A percentile compares a stretch with the other conserved stretches of the same genome.
phyloP scores from a whole-genome alignment of 1,140 invertebrate species.

The Colletes gigas region DNA sequence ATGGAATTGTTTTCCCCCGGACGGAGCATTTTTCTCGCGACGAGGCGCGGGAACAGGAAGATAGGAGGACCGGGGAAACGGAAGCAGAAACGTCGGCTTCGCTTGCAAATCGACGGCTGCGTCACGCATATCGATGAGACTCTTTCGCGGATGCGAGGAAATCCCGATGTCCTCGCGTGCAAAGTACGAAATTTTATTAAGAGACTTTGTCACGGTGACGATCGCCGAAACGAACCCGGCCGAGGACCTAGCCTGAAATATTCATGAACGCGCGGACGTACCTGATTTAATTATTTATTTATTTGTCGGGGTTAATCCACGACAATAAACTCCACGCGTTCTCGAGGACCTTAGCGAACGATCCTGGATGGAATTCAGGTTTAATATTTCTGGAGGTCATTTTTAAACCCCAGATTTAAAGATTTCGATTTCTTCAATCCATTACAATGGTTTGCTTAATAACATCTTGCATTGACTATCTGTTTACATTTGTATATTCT shows the following conservation, averaged over 20 bases:
- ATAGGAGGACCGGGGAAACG: not conserved
- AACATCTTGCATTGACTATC: too few relatives aligned
- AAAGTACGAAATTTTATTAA: not conserved
- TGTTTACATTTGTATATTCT: too few relatives aligned
- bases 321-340: too few relatives aligned
- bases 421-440: too few relatives aligned
- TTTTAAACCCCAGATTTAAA: too few relatives aligned
- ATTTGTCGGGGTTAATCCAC: too few relatives aligned
- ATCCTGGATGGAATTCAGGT: too few relatives aligned
- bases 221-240: not conserved
- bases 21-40: constrained; percentile 42
- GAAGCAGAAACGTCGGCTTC: not conserved
- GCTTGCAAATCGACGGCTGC: constrained; percentile 33
- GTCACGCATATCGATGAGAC: constrained; percentile 45
- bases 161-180: not conserved
- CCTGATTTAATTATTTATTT: too few relatives aligned
- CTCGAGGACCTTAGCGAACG: too few relatives aligned
- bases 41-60: not conserved
- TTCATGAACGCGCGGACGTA: not conserved
- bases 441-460: too few relatives aligned
- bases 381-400: too few relatives aligned
- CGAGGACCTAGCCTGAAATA: not conserved
- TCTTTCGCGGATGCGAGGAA: not conserved
- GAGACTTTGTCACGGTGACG: not conserved
- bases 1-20: constrained; percentile 57